A percentile compares a stretch with the other conserved stretches of the same genome.
These are phyloP conservation scores for Timandra comae DNA, from an alignment of 2,888 invertebrate species.

Conservation along the genomic window DNA sequence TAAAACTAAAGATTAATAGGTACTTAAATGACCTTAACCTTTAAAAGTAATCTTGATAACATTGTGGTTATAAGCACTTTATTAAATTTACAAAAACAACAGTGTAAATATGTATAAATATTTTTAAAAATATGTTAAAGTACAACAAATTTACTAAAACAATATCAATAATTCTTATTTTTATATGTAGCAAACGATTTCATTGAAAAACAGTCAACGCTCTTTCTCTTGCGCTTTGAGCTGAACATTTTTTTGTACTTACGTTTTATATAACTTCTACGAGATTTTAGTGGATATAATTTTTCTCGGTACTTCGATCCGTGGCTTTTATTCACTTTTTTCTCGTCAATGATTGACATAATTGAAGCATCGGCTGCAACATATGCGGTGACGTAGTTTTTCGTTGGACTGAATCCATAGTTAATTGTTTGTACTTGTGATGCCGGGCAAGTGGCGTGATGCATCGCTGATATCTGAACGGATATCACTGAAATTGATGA, in stretches of 20 bases:
- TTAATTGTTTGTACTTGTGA: constrained; percentile 14
- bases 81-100: no score
- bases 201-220: not conserved
- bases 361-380: constrained; percentile 15
- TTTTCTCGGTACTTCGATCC: constrained; percentile 12
- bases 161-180: no score
- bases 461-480: constrained; percentile 10
- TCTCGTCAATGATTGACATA: constrained; percentile 2
- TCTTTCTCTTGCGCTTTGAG: constrained; percentile 35
- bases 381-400: constrained; percentile 34
- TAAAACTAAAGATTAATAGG: no score
- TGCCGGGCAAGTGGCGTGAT: constrained; percentile 10
- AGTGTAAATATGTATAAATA: no score
- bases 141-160: no score
- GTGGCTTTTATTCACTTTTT: constrained; percentile 16
- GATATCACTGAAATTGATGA: constrained; percentile 10
- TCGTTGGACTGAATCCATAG: constrained; percentile 31
- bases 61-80: no score
- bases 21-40: no score
- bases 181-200: no score
- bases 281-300: constrained; percentile 31
- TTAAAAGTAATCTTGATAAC: no score
- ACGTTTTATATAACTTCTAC: constrained; percentile 34
- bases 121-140: no score
- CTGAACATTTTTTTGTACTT: constrained; percentile 47